These are phyloP conservation scores for Agapornis roseicollis DNA, from an alignment of 2,113 vertebrate genomes.

Conservation along the genomic window DNA sequence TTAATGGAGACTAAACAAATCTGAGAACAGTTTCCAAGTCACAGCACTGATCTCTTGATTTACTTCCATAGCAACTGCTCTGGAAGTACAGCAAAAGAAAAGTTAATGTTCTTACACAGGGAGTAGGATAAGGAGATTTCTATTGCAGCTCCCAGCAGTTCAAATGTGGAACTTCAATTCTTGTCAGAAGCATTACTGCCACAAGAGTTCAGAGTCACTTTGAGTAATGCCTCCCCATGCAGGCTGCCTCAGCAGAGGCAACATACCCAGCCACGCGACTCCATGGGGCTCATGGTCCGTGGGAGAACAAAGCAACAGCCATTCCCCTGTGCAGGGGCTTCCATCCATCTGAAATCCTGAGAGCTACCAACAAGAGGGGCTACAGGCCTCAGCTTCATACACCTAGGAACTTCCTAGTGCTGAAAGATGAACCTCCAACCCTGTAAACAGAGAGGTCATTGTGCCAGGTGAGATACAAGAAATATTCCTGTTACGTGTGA, in stretches of 20 bases:
- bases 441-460: rapidly evolving
- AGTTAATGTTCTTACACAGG: neutral
- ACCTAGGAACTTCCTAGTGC: neutral
- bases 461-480: neutral
- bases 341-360: neutral
- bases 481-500: neutral
- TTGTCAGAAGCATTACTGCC: neutral
- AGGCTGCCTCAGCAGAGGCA: neutral
- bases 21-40: neutral
- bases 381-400: neutral
- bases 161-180: neutral
- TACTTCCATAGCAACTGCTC: neutral
- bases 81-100: neutral
- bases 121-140: neutral
- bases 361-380: rapidly evolving
- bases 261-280: rapidly evolving
- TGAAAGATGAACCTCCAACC: neutral
- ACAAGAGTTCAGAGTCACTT: neutral
- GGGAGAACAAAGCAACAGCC: neutral
- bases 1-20: neutral
- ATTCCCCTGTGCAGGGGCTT: neutral
- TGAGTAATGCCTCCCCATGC: neutral
- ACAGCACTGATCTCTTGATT: neutral
- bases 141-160: neutral
- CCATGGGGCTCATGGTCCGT: neutral